Evolutionary conservation across 2,888 invertebrate genomes (phyloP), one percentile per base, ranked within the genome.

Genomic region (Oasisia sp.): DNA sequence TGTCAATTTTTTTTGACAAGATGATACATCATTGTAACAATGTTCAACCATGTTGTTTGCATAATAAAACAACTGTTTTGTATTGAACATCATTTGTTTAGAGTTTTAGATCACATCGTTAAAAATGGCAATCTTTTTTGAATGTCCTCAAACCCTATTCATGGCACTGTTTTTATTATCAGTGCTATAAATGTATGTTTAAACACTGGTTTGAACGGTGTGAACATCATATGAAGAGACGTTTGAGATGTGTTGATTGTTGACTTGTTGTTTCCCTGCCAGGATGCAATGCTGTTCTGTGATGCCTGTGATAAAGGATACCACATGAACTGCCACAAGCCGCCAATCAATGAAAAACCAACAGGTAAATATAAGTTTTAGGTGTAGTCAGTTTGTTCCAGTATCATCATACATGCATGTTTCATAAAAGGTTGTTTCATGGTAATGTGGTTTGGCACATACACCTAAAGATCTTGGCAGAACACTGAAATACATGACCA

Each of bases 251-350:
- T 45, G 45, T 93, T 92, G 32, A 91, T 32, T 32, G 44, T n/a
- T 92, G 38, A 32, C 56, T 56, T 19, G 56, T 91, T 91, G 91
- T 97, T 96, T 91, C 19, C 3, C 27, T 74, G n/a, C 74, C 96
- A 98, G 98, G 98, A 97, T 92, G 97, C 97, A 50, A 96, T 98
- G 95, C 97, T 98, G 74, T 98, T 98, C 90, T 98, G 99, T 96
- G 97, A 97, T 94, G 97, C 97, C 58, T 99, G 99, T 96, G 98
- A 98, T 91, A 98, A 98, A 96, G 98, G 98, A 7, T 99, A 98
- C 95, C 99, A 99, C 96, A 97, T 97, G 93, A 97, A 97, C 58
- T 99, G 98, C 95, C 98, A 98, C 95, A 97, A 97, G 74, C 98
- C 98, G 7, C 93, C 95, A 91, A 94, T 97, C 56, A 92, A 93